Conservation (phyloP, 2,113 vertebrate species). For the Mellivora capensis region DNA sequence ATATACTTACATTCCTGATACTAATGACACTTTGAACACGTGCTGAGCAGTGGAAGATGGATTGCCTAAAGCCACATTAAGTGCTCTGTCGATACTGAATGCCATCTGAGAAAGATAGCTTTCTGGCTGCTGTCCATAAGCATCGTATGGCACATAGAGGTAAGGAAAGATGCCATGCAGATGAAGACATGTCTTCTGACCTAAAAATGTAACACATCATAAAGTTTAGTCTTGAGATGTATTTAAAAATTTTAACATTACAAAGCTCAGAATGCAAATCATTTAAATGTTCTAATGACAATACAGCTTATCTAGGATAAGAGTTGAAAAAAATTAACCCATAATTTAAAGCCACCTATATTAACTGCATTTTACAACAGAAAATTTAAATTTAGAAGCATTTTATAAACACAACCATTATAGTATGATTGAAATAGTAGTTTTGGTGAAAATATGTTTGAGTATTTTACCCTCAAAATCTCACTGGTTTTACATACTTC, state of each 20-base stretch:
- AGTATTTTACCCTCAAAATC: conserved; percentile 4
- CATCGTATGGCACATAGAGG: conserved; percentile 95
- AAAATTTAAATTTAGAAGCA: not conserved
- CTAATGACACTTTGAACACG: conserved; percentile 95
- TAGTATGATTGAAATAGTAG: conserved; percentile 23
- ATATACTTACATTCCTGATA: conserved; percentile 96
- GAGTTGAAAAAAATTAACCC: conserved; percentile 4
- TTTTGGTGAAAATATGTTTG: conserved; percentile 13
- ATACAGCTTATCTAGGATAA: conserved; percentile 15
- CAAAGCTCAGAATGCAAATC: conserved; percentile 49
- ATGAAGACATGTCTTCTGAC: conserved; percentile 98
- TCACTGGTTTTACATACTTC: not conserved
- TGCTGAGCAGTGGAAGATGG: conserved; percentile 92
- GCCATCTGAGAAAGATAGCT: conserved; percentile 94
- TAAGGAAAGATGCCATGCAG: conserved; percentile 97
- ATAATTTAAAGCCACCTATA: not conserved
- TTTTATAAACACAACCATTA: conserved; percentile 18
- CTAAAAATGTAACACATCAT: conserved; percentile 82
- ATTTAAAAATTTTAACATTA: conserved; percentile 44
- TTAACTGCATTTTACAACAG: not conserved
- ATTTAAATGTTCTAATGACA: conserved; percentile 30
- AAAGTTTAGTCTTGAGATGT: conserved; percentile 58
- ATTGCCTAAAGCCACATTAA: conserved; percentile 96
- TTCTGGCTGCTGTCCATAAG: conserved; percentile 88
- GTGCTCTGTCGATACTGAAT: conserved; percentile 96